Conservation (phyloP, 2,113 vertebrate species). For the Nyctereutes procyonoides region DNA sequence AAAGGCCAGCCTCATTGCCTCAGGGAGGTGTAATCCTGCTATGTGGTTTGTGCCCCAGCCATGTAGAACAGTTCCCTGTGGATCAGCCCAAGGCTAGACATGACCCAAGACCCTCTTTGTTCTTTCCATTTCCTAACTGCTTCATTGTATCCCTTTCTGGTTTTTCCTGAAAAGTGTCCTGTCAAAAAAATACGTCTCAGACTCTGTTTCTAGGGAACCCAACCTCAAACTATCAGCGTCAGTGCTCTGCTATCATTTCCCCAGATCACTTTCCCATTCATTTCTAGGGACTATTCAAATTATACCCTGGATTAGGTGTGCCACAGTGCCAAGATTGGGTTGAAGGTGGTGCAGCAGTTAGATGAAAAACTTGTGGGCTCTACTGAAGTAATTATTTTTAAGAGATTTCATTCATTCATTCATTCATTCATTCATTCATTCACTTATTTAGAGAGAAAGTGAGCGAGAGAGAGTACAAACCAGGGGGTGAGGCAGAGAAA, state of each 20-base stretch:
- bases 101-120: neutral
- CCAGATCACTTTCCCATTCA: conserved; percentile 9
- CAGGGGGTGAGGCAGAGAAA: no score
- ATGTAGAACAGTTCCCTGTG: neutral
- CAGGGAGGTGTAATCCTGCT: neutral
- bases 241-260: neutral
- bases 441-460: no score
- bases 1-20: neutral
- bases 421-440: no score
- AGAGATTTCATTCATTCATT: no score
- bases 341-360: neutral
- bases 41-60: neutral
- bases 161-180: neutral
- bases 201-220: neutral
- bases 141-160: neutral
- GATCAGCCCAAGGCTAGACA: neutral
- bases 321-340: neutral
- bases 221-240: neutral
- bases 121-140: neutral
- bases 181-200: neutral
- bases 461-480: no score
- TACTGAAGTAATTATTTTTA: neutral
- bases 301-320: neutral
- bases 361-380: neutral
- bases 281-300: neutral